These are phyloP conservation scores for Mylabris phalerata DNA, from an alignment of 1,140 invertebrate genomes.

Conservation along the genomic window DNA sequence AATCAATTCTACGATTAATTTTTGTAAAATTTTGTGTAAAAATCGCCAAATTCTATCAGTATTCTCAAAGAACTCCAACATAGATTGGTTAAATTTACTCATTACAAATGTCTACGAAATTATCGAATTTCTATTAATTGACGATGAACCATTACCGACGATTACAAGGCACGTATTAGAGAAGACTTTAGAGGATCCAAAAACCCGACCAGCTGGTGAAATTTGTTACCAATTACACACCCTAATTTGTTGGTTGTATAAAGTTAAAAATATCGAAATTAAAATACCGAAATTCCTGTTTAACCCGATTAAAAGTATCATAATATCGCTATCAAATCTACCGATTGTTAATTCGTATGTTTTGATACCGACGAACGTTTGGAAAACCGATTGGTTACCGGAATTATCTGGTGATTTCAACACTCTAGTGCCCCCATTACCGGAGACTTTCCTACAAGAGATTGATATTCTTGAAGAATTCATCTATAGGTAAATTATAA, in stretches of 20 bases:
- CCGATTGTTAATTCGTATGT: constrained; percentile 63
- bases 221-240: constrained; percentile 46
- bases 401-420: constrained; percentile 46
- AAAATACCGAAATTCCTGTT: constrained; percentile 44
- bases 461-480: constrained; percentile 67
- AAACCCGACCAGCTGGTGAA: constrained; percentile 40
- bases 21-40: constrained; percentile 42
- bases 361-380: constrained; percentile 57
- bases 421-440: constrained; percentile 52
- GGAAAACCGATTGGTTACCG: constrained; percentile 56
- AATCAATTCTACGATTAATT: constrained; percentile 38
- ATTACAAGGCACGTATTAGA: constrained; percentile 35
- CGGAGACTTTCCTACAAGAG: constrained; percentile 59
- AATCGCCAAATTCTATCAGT: constrained; percentile 31
- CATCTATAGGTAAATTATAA: constrained; percentile 51
- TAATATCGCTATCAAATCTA: constrained; percentile 53
- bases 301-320: constrained; percentile 43
- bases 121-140: constrained; percentile 31
- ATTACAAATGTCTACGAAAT: constrained; percentile 41
- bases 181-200: constrained; percentile 35
- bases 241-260: constrained; percentile 49
- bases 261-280: constrained; percentile 20
- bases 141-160: constrained; percentile 33
- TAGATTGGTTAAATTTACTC: constrained; percentile 46
- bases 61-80: constrained; percentile 8